Evolutionary conservation across 92 coral and sea anemone species (phyloP).

Genomic region (Bergia sp.): DNA sequence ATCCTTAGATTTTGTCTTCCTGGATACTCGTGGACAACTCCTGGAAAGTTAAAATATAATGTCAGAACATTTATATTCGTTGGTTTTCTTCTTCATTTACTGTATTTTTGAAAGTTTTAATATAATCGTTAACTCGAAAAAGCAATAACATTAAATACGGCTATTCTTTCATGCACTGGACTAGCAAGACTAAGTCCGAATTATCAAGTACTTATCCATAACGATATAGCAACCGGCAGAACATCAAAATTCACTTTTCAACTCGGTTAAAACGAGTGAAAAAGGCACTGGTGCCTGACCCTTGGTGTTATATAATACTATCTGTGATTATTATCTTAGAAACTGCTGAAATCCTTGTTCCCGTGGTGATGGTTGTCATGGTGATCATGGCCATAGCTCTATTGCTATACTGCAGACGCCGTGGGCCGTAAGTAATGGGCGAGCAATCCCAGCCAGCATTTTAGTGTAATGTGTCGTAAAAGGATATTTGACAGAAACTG

Average conservation of each 20-base stretch:
- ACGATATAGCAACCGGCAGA: too few species aligned
- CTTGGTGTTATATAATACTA: neutral
- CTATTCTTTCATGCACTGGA: too few species aligned
- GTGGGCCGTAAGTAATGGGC: slow-evolving; percentile 75
- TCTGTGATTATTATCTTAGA: slow-evolving; percentile 30
- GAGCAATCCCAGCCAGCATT: neutral
- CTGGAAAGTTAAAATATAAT: too few species aligned
- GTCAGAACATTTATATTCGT: too few species aligned
- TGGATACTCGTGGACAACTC: too few species aligned
- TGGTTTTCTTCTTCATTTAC: too few species aligned
- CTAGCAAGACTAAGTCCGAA: too few species aligned
- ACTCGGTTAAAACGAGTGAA: neutral
- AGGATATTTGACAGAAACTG: neutral
- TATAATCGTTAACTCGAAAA: too few species aligned
- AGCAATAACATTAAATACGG: too few species aligned
- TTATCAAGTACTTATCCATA: too few species aligned
- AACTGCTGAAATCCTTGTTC: slow-evolving; percentile 70
- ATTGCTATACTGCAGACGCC: slow-evolving; percentile 78
- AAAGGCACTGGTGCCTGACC: neutral
- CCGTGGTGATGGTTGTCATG: slow-evolving; percentile 72
- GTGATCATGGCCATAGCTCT: slow-evolving; percentile 61
- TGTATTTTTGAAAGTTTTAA: too few species aligned
- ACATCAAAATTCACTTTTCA: neutral
- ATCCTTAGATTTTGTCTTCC: too few species aligned
- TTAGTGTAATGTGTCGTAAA: neutral